A percentile compares a stretch with the other conserved stretches of the same genome.
These are phyloP conservation scores for Malaclemys terrapin DNA, from an alignment of 2,113 vertebrate species.

Conservation along the genomic window DNA sequence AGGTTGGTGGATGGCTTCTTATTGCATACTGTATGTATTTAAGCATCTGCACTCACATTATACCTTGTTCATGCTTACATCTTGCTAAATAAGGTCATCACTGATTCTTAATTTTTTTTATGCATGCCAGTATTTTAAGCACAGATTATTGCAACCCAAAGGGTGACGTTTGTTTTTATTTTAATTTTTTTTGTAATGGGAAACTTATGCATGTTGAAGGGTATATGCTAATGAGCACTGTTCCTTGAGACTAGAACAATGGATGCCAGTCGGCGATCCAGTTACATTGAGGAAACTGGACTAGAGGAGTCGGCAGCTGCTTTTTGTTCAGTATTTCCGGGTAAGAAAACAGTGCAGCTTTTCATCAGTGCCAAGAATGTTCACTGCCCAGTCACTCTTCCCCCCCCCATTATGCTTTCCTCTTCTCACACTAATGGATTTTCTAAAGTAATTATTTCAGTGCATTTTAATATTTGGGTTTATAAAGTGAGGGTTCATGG, in stretches of 20 bases:
- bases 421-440: constrained; percentile 2
- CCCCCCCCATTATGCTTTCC: constrained; percentile 1
- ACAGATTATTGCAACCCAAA: rapidly evolving
- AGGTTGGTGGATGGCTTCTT: not conserved
- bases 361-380: constrained; percentile 38
- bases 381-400: constrained; percentile 9
- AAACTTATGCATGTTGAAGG: not conserved
- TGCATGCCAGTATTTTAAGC: not conserved
- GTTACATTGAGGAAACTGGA: constrained; percentile 59
- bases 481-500: not conserved
- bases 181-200: not conserved
- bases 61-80: not conserved
- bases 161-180: not conserved
- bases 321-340: constrained; percentile 55
- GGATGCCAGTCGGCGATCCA: constrained; percentile 29
- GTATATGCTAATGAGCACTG: constrained; percentile 22
- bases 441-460: not conserved
- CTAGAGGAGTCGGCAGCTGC: constrained; percentile 38
- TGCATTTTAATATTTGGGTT: not conserved
- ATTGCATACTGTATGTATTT: rapidly evolving
- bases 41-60: not conserved
- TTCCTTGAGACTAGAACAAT: constrained; percentile 27
- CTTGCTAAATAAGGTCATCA: not conserved
- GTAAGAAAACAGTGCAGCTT: constrained; percentile 32
- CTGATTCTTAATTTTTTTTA: not conserved